Evolutionary conservation across 1,140 invertebrate species (phyloP).

Genomic region (Pentalonia nigronervosa): DNA sequence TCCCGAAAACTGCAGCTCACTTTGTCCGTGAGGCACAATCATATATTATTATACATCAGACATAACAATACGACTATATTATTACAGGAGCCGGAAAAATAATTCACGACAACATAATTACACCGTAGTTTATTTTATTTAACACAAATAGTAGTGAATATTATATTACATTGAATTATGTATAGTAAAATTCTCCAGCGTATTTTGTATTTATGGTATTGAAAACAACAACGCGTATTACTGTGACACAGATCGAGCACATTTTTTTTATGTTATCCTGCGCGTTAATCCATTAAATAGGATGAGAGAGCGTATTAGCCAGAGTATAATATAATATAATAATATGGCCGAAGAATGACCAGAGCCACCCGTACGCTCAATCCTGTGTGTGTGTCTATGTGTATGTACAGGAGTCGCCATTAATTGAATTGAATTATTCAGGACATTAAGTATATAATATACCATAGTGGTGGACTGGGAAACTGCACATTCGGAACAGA

Average conservation of each 20-base stretch:
- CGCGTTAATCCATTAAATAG: background rate
- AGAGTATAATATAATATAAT: constrained; percentile 8
- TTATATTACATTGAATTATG: background rate
- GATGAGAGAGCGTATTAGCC: background rate
- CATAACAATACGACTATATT: background rate
- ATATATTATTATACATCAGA: background rate
- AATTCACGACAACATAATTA: background rate
- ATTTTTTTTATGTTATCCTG: background rate
- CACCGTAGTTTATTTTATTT: background rate
- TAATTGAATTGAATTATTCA: constrained; percentile 55
- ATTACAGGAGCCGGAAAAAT: background rate
- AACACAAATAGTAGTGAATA: background rate
- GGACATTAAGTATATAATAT: constrained; percentile 48
- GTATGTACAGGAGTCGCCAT: background rate
- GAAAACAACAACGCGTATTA: background rate
- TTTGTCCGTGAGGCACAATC: background rate
- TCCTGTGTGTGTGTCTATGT: no score
- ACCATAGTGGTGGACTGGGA: background rate
- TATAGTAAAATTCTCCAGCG: background rate
- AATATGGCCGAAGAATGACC: background rate
- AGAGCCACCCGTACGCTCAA: background rate
- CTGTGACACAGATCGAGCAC: background rate
- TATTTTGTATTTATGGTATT: background rate
- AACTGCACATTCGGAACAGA: constrained; percentile 25
- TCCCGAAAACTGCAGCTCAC: background rate